phyloP scores from a whole-genome alignment of 2,888 invertebrate species.

The Eupelmus urozonus region DNA sequence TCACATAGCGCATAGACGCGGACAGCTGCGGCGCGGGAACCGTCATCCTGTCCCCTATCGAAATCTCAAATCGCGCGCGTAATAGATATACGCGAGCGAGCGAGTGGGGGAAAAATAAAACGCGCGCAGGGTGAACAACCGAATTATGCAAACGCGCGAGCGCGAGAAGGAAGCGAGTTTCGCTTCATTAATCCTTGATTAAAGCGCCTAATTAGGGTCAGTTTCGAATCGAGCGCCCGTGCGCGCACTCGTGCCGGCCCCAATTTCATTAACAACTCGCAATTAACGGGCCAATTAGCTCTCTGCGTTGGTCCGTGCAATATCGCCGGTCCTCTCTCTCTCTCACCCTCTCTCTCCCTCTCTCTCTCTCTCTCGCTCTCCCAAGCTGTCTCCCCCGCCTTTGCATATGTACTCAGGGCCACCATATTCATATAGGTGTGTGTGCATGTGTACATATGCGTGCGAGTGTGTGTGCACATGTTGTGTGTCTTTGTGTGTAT shows the following conservation, averaged over 20 bases:
- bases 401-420: conserved; percentile 7
- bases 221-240: conserved; percentile 53
- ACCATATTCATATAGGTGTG: neutral
- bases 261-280: conserved; percentile 50
- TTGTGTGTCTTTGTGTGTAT: neutral
- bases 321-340: neutral
- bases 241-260: conserved; percentile 21
- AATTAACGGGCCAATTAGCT: conserved; percentile 55
- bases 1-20: too few relatives aligned
- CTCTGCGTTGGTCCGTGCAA: neutral
- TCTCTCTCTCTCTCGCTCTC: neutral
- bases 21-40: too few relatives aligned
- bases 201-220: conserved; percentile 60
- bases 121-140: neutral
- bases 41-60: too few relatives aligned
- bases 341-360: conserved; percentile 6
- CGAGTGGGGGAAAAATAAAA: conserved; percentile 1
- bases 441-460: neutral
- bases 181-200: conserved; percentile 59
- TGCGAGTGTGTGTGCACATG: neutral
- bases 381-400: neutral
- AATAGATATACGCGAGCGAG: too few relatives aligned
- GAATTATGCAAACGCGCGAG: conserved; percentile 32
- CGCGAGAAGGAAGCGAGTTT: conserved; percentile 46
- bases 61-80: too few relatives aligned